These are phyloP conservation scores for Okapia johnstoni DNA, from an alignment of 2,113 vertebrate species.

Conservation along the genomic window DNA sequence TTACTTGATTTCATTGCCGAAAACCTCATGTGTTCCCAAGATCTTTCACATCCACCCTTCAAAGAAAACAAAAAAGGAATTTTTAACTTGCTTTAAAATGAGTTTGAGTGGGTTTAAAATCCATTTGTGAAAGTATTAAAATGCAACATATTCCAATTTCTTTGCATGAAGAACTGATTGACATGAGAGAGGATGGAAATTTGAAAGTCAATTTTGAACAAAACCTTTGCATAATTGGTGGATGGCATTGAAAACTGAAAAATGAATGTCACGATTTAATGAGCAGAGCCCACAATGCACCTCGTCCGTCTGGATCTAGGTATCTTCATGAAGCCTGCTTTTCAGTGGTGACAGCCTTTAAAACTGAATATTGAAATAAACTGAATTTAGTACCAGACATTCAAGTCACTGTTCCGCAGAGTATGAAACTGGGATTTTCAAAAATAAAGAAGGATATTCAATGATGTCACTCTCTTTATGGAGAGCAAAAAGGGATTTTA, in stretches of 20 bases:
- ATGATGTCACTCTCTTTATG: neutral
- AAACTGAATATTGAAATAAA: conserved; percentile 22
- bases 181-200: conserved; percentile 50
- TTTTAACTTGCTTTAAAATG: conserved; percentile 52
- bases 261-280: conserved; percentile 25
- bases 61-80: conserved; percentile 33
- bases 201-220: conserved; percentile 56
- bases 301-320: neutral
- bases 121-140: conserved; percentile 65
- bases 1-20: neutral
- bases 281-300: conserved; percentile 15
- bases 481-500: neutral
- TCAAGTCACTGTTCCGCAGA: neutral
- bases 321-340: neutral
- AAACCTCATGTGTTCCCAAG: conserved; percentile 22
- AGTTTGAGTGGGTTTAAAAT: conserved; percentile 63
- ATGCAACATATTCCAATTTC: conserved; percentile 62
- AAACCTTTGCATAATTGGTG: conserved; percentile 49
- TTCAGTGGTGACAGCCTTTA: conserved; percentile 9
- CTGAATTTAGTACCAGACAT: neutral
- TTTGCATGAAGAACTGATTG: conserved; percentile 60
- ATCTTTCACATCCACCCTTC: conserved; percentile 21
- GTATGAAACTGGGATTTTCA: conserved; percentile 10
- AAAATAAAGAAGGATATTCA: conserved; percentile 32
- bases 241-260: conserved; percentile 44